Conservation (phyloP, 2,888 invertebrate genomes). For the Philaethria dido region DNA sequence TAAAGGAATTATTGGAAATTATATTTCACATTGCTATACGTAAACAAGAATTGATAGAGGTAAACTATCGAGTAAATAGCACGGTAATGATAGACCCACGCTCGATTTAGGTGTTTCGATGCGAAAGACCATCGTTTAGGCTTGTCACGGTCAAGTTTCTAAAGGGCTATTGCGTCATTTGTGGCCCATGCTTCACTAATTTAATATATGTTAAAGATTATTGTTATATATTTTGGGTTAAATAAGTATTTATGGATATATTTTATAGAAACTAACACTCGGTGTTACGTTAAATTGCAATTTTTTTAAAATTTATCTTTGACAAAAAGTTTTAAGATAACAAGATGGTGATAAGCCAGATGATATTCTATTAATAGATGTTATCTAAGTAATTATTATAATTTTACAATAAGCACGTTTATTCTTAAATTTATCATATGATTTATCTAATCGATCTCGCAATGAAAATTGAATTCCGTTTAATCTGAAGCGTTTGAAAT, state of each 20-base stretch:
- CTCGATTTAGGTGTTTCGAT: conserved; percentile 40
- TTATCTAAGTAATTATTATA: neutral
- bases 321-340: neutral
- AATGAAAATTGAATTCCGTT: conserved; percentile 69
- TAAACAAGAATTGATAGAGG: conserved; percentile 66
- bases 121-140: conserved; percentile 35
- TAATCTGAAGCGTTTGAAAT: conserved; percentile 68
- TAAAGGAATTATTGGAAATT: conserved; percentile 69
- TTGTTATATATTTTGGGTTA: neutral
- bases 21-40: conserved; percentile 61
- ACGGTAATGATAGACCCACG: conserved; percentile 51
- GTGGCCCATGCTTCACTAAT: neutral
- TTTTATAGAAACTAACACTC: no score
- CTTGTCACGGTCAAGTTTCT: conserved; percentile 27
- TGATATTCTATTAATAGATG: no score
- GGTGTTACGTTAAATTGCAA: no score
- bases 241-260: neutral
- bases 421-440: conserved; percentile 34
- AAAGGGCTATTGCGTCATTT: neutral
- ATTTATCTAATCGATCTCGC: conserved; percentile 46
- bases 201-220: neutral
- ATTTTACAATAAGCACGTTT: conserved; percentile 20
- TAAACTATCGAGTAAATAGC: conserved; percentile 71
- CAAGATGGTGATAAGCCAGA: no score
- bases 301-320: neutral